Evolutionary conservation across 2,113 vertebrate species (phyloP).

Genomic region (Egretta garzetta): DNA sequence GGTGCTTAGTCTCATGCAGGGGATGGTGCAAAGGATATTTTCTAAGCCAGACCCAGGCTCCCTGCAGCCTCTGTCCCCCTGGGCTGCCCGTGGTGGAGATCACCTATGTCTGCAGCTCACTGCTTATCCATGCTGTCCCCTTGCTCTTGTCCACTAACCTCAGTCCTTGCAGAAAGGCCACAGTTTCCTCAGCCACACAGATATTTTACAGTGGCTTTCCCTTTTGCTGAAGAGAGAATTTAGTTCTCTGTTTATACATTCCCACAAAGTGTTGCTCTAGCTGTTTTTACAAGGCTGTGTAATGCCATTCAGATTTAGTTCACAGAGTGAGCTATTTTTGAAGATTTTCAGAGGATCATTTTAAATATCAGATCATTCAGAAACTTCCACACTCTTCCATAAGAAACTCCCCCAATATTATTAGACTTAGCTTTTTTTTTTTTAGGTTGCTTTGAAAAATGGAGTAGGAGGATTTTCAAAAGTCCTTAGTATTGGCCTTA

Average conservation of each 20-base stretch:
- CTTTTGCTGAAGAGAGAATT: slow-evolving; percentile 1
- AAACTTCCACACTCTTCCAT: neutral
- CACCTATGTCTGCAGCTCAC: neutral
- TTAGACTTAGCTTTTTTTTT: neutral
- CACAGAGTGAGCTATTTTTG: neutral
- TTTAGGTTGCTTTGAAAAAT: neutral
- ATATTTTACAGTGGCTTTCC: neutral
- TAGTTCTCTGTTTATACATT: slow-evolving; percentile 20
- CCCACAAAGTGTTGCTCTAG: neutral
- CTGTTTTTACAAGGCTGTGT: neutral
- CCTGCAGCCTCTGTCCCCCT: neutral
- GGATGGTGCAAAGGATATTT: neutral
- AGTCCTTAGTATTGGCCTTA: neutral
- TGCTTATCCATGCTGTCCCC: neutral
- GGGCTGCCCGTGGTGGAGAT: neutral
- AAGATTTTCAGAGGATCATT: slow-evolving; percentile 4
- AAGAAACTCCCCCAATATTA: neutral
- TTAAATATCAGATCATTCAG: neutral
- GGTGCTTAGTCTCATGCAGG: neutral
- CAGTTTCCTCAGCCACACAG: neutral
- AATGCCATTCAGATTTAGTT: neutral
- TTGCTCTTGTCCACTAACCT: neutral
- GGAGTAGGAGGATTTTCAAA: neutral
- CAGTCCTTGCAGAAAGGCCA: neutral
- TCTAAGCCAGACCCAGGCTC: neutral